Evolutionary conservation across 2,888 invertebrate genomes (phyloP), one percentile per base, ranked within the genome.

Genomic region (Pristionchus japonicus): DNA sequence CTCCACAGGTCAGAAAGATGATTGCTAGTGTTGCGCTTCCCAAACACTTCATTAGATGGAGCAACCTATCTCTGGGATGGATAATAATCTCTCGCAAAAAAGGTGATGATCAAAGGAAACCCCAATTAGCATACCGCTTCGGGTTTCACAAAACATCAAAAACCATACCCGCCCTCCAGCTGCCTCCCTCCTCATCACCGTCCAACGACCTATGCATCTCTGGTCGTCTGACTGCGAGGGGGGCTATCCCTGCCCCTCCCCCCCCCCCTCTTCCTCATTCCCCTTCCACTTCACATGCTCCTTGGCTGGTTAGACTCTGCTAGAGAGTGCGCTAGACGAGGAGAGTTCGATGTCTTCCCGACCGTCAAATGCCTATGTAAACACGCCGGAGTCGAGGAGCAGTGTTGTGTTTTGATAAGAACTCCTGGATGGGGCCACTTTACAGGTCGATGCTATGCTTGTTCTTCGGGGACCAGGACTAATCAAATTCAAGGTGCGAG

Each of bases 361-460:
- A 43, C 77, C 37, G 77, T 77, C 77, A 77, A 77, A 43, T 77
- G 77, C 77, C n/a, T 47, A 47, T 77, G 77, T 77, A 77, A 77
- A 77, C 77, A 77, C 74, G 40, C 43, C 57, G 77, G 1, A 27
- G 37, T 17, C 37, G 74, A 74, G 3, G 67, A 20, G 40, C 23
- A 15, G 23, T 40, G 34, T 31, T 15, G 31, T 77, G 77, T 70
- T 70, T 70, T 70, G 70, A 70, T 70, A 70, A 70, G 70, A 67
- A 67, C 64, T 57, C 57, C 57, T 57, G 57, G 57, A 9, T 11
- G 23, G 9, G 23, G 23, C 57, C 57, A 57, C 57, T 57, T 57
- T 57, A 57, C 57, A 57, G 57, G 57, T 57, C 57, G 57, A 57
- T 9, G n/a, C 43, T 9, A n/a, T 57, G 57, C n/a, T 57, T 57